Base-by-base conservation (phyloP, 1,140 invertebrate species). In the Augochlora pura region DNA sequence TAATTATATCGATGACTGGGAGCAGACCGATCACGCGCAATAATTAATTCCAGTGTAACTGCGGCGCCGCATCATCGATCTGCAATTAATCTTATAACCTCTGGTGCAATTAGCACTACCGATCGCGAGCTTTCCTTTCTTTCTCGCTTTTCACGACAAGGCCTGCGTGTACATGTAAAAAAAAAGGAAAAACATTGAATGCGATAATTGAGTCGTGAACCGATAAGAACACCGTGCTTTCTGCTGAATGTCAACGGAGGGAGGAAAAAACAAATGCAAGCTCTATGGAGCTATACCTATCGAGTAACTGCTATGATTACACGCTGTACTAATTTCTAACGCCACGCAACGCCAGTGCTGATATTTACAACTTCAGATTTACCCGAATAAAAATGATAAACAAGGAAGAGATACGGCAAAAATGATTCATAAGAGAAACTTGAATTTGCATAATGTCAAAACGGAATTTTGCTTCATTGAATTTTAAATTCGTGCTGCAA, bases 21-120 rank as follows among this genome's bases (percentile, higher is more conserved):
- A 49, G 46, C 39, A 23, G n/a, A 23, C 38, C 54, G 57, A 71
- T 71, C 69, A 71, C 23, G 57, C 23, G 39, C 18, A 59, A 72
- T 72, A 72, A 72, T 72, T 72, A 63, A 62, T 72, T 72, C 59
- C 59, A 46, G 5, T 62, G 54, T 27, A 60, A 42, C 54, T n/a
- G 23, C n/a, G 3, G 10, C 27, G 39, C 38, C 3, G 59, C 25
- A 63, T 62, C 70, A 72, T 72, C 70, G 59, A 63, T 72, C 57
- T 16, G 38, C 32, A 72, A 63, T 62, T 63, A 72, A 72, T 72
- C 59, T 63, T 63, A 32, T 32, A 32, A n/a, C 25, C 23, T 59
- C 23, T 2, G 12, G 14, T 25, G n/a, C 62, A 72, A 72, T 72
- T 72, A 49, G 59, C n/a, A 62, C 6, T 49, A 7, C 14, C 49